Base-by-base conservation (phyloP, 1,140 invertebrate species). In the Telenomus remus region DNA sequence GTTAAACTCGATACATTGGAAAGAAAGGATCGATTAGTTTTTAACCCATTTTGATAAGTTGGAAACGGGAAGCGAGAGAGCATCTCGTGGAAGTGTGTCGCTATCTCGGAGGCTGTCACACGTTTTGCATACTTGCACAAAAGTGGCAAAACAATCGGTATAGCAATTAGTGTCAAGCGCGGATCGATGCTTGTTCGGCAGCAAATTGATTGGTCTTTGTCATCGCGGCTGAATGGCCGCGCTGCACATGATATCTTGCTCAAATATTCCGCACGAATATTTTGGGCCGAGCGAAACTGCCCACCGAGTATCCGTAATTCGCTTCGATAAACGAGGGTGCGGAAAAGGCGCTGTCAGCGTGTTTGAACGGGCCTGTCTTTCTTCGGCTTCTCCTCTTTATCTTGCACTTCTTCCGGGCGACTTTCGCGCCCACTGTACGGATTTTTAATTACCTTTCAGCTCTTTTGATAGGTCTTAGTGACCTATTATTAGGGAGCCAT, bases 121-220 rank as follows among this genome's bases (percentile, higher is more conserved):
- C 57, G 57, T 75, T 69, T 69, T 75, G 64, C 64, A 75, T 75
- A 64, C 72, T 64, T 69, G 72, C 64, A 75, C 64, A 69, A 75
- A 74, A 75, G 64, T 64, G 47, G 35, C 63, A 75, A 75, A 75
- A 75, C 72, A 75, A 75, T 75, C 48, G 59, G 72, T 69, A 68
- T 64, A 63, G 72, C 54, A 75, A 75, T 75, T 69, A 68, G 64
- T 69, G 72, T 69, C 64, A 75, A 75, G 72, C 64, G 53, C n/a
- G 53, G 53, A 75, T 75, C 72, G 72, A 69, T 75, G 61, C 51
- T 63, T 27, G 42, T 11, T 47, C 34, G 43, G 37, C 2, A 15
- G 46, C 47, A 69, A 69, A 69, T 56, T 75, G 59, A 75, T 75
- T 75, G 59, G 64, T 57, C 57, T 68, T 68, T 61, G 63, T 72